These are phyloP conservation scores for Orthonevra nobilis DNA, from an alignment of 2,888 invertebrate species.

Conservation along the genomic window DNA sequence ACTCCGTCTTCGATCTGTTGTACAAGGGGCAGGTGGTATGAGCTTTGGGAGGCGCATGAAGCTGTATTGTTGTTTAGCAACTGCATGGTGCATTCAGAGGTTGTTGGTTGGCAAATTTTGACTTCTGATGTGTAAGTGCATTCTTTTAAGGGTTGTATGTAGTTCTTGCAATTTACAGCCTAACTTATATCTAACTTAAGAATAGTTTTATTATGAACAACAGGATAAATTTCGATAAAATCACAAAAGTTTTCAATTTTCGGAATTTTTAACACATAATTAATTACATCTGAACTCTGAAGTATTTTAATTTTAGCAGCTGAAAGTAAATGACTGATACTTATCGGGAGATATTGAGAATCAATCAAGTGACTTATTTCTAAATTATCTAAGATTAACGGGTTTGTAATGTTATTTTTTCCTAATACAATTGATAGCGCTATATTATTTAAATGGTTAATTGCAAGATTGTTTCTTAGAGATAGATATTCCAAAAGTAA, in stretches of 20 bases:
- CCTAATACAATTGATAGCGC: not conserved
- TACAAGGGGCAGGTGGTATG: not conserved
- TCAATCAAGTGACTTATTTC: slow-evolving; percentile 1
- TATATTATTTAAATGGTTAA: slow-evolving; percentile 1
- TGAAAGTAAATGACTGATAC: too few species aligned
- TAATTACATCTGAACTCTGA: slow-evolving; percentile 1
- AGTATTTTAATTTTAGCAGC: too few species aligned
- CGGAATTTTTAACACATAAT: slow-evolving; percentile 1
- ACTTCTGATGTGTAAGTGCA: not conserved
- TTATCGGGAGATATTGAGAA: slow-evolving; percentile 5
- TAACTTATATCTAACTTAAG: not conserved
- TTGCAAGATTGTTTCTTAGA: not conserved
- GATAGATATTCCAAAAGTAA: slow-evolving; percentile 3
- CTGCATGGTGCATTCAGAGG: not conserved
- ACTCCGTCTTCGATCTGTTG: not conserved
- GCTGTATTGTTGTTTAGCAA: slow-evolving; percentile 3
- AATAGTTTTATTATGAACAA: not conserved
- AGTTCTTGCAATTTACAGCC: slow-evolving; percentile 6
- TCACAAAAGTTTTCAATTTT: not conserved
- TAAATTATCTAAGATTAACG: slow-evolving; percentile 6
- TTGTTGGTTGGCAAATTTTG: not conserved
- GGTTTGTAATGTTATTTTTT: slow-evolving; percentile 6
- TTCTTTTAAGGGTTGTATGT: not conserved
- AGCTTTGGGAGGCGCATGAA: not conserved
- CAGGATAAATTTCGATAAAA: not conserved